Percentiles rank a stretch among this genome's conserved stretches.
Evolutionary conservation across 2,888 invertebrate genomes (phyloP).

Genomic region (Sarcophaga subvicina): DNA sequence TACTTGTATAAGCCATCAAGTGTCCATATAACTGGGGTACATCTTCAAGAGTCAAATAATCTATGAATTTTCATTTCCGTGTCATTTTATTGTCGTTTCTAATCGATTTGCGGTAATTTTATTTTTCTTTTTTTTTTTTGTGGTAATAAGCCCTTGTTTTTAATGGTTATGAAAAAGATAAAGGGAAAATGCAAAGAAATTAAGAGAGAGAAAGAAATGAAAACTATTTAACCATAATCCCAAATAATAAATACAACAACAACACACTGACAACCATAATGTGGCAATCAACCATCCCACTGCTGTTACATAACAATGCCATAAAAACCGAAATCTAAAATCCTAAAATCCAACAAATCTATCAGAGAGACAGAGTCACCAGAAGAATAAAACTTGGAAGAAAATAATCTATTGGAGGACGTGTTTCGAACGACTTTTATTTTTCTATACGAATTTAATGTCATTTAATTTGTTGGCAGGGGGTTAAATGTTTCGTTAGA

Average conservation of each 20-base stretch:
- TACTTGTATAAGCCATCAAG: too few species aligned
- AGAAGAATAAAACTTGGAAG: conserved; percentile 17
- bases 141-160: too few species aligned
- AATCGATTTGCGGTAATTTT: too few species aligned
- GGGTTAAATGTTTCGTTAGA: conserved; percentile 22
- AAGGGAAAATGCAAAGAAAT: too few species aligned
- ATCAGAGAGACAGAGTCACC: conserved; percentile 3
- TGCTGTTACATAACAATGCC: background rate
- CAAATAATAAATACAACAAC: conserved; percentile 25
- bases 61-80: too few species aligned
- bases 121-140: too few species aligned
- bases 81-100: too few species aligned
- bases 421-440: background rate
- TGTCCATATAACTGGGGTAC: too few species aligned
- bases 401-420: too few species aligned
- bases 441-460: background rate
- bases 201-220: background rate
- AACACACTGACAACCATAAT: background rate
- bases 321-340: conserved; percentile 7
- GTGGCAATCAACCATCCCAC: background rate
- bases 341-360: conserved; percentile 2
- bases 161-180: too few species aligned
- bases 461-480: background rate
- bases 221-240: conserved; percentile 35
- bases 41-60: too few species aligned